A percentile compares a stretch with the other conserved stretches of the same genome.
These are phyloP conservation scores for Heliconius himera DNA, from an alignment of 1,140 invertebrate species.

Conservation along the genomic window DNA sequence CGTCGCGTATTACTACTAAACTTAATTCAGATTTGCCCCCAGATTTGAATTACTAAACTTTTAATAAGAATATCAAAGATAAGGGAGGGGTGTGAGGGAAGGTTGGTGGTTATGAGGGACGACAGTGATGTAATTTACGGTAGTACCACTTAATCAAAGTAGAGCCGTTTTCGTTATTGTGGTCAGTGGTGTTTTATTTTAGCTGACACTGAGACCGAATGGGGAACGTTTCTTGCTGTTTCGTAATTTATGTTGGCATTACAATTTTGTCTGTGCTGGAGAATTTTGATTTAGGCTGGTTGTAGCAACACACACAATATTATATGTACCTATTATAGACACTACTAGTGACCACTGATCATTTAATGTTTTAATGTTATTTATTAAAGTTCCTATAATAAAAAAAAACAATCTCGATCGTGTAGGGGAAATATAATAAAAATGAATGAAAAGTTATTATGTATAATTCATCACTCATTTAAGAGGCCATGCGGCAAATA, in stretches of 20 bases:
- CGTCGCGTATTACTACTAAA: conserved; percentile 16
- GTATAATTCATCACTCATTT: conserved; percentile 76
- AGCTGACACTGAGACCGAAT: conserved; percentile 29
- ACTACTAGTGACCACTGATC: no score
- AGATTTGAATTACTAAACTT: conserved; percentile 39
- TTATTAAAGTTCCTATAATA: background rate
- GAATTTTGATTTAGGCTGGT: background rate
- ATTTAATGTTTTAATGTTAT: no score
- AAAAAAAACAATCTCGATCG: conserved; percentile 8
- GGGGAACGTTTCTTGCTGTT: conserved; percentile 20
- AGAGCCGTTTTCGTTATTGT: conserved; percentile 32
- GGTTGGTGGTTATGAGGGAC: conserved; percentile 22
- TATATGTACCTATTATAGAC: background rate
- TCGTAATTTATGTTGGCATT: conserved; percentile 24
- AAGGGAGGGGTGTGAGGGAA: conserved; percentile 16
- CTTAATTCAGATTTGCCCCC: conserved; percentile 21
- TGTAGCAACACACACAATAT: background rate
- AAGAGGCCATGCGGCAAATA: conserved; percentile 73
- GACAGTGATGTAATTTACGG: conserved; percentile 29
- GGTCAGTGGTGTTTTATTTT: conserved; percentile 31
- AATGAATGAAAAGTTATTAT: conserved; percentile 60
- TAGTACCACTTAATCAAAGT: conserved; percentile 36
- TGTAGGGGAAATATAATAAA: conserved; percentile 47
- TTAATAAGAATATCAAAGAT: conserved; percentile 36
- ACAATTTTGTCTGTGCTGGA: conserved; percentile 6